A percentile compares a stretch with the other conserved stretches of the same genome.
Conservation (phyloP, 2,113 vertebrate species). For the Athene noctua region DNA sequence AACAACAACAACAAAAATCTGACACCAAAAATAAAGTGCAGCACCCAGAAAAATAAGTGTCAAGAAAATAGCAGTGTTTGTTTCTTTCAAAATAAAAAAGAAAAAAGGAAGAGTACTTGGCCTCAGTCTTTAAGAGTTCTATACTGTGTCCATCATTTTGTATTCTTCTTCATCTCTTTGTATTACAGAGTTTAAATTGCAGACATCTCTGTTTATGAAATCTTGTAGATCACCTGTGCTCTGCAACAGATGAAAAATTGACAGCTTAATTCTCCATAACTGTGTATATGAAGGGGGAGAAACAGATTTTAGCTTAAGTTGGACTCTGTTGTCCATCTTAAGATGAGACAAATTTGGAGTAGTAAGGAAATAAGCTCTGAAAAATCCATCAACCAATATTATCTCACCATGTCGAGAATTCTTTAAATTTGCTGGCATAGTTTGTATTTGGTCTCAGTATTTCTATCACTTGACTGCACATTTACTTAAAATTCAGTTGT, state of each 20-base stretch:
- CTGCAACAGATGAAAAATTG: conserved; percentile 66
- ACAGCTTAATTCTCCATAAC: not conserved
- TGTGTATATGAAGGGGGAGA: not conserved
- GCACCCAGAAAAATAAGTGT: conserved; percentile 86
- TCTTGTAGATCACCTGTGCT: conserved; percentile 81
- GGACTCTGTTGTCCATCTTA: not conserved
- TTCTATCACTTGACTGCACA: not conserved
- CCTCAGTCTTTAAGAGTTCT: conserved; percentile 70
- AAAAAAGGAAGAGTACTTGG: conserved; percentile 39
- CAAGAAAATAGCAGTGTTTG: conserved; percentile 78
- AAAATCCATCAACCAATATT: not conserved
- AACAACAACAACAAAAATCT: conserved; percentile 51
- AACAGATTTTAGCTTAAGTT: not conserved
- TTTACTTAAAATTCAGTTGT: not conserved
- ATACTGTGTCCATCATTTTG: conserved; percentile 94
- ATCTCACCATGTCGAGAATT: not conserved
- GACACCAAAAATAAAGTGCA: conserved; percentile 91
- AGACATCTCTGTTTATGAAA: conserved; percentile 77
- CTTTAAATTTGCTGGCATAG: not conserved
- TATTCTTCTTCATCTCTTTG: conserved; percentile 91
- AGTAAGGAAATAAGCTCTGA: not conserved
- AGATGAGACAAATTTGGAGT: not conserved
- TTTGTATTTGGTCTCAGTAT: not conserved
- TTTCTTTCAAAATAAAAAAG: conserved; percentile 55
- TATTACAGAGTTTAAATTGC: conserved; percentile 78